Conservation (phyloP, 1,140 invertebrate genomes). For the Bombyx mori region DNA sequence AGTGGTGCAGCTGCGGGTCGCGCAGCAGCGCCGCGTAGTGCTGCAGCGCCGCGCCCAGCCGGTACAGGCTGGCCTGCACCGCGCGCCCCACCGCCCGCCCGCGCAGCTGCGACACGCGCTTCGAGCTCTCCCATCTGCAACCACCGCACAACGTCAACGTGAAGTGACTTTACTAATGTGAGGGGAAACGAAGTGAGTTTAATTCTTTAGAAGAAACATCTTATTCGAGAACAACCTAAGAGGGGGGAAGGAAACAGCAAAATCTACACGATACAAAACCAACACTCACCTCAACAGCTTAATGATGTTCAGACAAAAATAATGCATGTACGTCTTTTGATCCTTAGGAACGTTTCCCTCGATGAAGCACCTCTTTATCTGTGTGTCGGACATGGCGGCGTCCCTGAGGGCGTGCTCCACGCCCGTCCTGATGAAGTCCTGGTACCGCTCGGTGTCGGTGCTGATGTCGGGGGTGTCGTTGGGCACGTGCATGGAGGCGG, state of each 20-base stretch:
- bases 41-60: slow-evolving; percentile 41
- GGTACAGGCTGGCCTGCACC: slow-evolving; percentile 42
- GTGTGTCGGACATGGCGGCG: slow-evolving; percentile 46
- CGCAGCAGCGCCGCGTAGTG: slow-evolving; percentile 37
- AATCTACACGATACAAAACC: too few species aligned
- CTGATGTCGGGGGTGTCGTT: slow-evolving; percentile 43
- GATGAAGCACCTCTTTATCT: slow-evolving; percentile 51
- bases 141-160: too few species aligned
- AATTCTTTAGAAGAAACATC: too few species aligned
- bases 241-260: too few species aligned
- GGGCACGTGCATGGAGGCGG: slow-evolving; percentile 53
- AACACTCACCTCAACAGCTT: slow-evolving; percentile 53
- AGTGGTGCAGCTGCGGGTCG: slow-evolving; percentile 6
- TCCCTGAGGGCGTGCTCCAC: slow-evolving; percentile 59
- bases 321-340: slow-evolving; percentile 56
- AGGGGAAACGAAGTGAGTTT: too few species aligned
- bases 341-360: slow-evolving; percentile 26
- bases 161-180: too few species aligned
- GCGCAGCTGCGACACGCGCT: slow-evolving; percentile 39
- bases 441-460: slow-evolving; percentile 50
- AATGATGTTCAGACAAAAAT: slow-evolving; percentile 59
- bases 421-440: slow-evolving; percentile 49
- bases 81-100: slow-evolving; percentile 44
- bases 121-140: slow-evolving; percentile 55
- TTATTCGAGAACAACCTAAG: too few species aligned